Conservation (phyloP, 2,113 vertebrate species). For the Takifugu flavidus region DNA sequence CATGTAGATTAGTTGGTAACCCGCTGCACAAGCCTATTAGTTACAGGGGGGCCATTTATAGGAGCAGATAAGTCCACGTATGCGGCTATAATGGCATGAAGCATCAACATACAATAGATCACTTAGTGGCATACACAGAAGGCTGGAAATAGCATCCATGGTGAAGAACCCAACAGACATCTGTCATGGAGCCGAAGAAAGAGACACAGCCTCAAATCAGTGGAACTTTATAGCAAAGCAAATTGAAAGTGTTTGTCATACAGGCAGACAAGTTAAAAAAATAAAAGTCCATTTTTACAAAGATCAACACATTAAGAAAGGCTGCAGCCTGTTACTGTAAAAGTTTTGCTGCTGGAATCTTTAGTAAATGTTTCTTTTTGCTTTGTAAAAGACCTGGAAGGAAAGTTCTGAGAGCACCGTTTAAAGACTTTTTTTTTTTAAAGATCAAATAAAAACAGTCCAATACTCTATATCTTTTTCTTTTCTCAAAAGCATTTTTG, state of each 20-base stretch:
- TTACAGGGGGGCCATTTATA: slow-evolving; percentile 65
- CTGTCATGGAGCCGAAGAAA: slow-evolving; percentile 32
- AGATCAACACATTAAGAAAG: slow-evolving; percentile 36
- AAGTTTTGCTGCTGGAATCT: slow-evolving; percentile 58
- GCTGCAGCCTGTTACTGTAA: slow-evolving; percentile 18
- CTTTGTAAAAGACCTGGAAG: slow-evolving; percentile 57
- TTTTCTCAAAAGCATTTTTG: slow-evolving; percentile 3
- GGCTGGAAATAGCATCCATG: slow-evolving; percentile 47
- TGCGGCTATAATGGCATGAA: slow-evolving; percentile 38
- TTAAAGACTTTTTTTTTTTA: slow-evolving; percentile 20
- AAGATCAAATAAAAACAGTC: not conserved
- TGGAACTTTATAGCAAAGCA: slow-evolving; percentile 58
- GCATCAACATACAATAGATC: slow-evolving; percentile 51
- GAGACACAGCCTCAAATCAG: slow-evolving; percentile 39
- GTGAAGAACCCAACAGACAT: slow-evolving; percentile 11
- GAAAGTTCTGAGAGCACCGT: slow-evolving; percentile 45
- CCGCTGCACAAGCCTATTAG: slow-evolving; percentile 56
- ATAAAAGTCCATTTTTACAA: slow-evolving; percentile 25
- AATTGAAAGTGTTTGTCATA: slow-evolving; percentile 59
- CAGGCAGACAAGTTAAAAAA: slow-evolving; percentile 42
- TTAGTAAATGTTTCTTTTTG: slow-evolving; percentile 12
- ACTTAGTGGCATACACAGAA: slow-evolving; percentile 13
- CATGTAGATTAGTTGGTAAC: slow-evolving; percentile 67
- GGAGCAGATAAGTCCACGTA: slow-evolving; percentile 48
- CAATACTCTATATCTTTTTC: slow-evolving; percentile 1